A percentile compares a stretch with the other conserved stretches of the same genome.
Conservation (phyloP, 2,113 vertebrate genomes). For the Odobenus rosmarus region DNA sequence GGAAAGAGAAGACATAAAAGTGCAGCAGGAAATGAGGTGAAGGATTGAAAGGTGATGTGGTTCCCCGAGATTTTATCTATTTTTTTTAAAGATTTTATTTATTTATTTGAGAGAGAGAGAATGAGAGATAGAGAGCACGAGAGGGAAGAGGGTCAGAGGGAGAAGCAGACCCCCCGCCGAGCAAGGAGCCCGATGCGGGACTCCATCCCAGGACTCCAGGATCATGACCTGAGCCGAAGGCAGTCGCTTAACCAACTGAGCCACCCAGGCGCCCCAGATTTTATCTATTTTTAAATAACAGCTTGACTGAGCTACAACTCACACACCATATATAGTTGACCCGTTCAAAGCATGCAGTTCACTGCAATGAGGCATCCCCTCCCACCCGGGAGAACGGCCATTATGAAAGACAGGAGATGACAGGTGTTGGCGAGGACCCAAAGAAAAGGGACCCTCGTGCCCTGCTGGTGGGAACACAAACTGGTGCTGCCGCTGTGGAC, state of each 20-base stretch:
- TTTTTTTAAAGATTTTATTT: too few species aligned
- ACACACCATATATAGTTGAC: background rate
- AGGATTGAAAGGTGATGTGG: background rate
- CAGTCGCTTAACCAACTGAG: too few species aligned
- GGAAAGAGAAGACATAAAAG: background rate
- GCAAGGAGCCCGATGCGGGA: too few species aligned
- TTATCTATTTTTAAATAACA: background rate
- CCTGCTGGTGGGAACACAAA: background rate
- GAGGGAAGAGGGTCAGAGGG: too few species aligned
- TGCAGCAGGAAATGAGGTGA: background rate
- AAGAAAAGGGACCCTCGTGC: background rate
- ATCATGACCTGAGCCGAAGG: too few species aligned
- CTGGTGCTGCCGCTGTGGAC: background rate
- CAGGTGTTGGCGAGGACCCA: background rate
- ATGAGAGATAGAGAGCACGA: too few species aligned
- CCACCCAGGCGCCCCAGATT: too few species aligned
- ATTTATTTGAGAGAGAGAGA: too few species aligned
- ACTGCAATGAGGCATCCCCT: background rate
- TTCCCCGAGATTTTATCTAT: background rate
- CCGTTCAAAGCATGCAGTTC: background rate
- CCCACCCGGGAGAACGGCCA: rapidly evolving
- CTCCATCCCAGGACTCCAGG: too few species aligned
- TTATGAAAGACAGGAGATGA: background rate
- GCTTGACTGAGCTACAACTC: background rate
- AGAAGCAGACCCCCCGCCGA: too few species aligned